These are phyloP conservation scores for Hypocryptadius cinnamomeus DNA, from an alignment of 2,113 vertebrate species.

Conservation along the genomic window DNA sequence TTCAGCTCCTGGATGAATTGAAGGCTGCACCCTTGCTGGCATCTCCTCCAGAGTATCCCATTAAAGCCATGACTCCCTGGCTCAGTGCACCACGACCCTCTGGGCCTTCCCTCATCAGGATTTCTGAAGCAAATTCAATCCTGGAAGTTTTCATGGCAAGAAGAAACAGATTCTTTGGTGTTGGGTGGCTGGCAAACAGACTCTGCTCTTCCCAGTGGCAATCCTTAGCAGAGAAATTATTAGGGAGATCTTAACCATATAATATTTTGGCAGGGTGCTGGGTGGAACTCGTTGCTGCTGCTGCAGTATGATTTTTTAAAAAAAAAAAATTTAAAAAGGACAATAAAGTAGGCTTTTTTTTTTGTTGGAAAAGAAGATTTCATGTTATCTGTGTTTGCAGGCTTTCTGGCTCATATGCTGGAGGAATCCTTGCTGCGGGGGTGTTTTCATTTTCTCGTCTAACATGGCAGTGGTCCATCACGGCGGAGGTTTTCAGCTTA, in stretches of 20 bases:
- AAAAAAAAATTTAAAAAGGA: slow-evolving; percentile 22
- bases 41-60: background rate
- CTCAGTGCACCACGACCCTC: background rate
- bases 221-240: slow-evolving; percentile 25
- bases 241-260: slow-evolving; percentile 39
- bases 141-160: background rate
- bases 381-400: slow-evolving; percentile 85
- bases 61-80: slow-evolving; percentile 27
- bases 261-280: slow-evolving; percentile 54
- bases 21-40: slow-evolving; percentile 14
- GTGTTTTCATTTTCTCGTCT: slow-evolving; percentile 91
- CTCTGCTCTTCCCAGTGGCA: slow-evolving; percentile 19
- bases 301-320: slow-evolving; percentile 6
- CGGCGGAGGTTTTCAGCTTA: slow-evolving; percentile 95
- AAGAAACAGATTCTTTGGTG: background rate
- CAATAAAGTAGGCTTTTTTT: slow-evolving; percentile 65
- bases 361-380: slow-evolving; percentile 76
- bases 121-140: background rate
- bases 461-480: slow-evolving; percentile 94
- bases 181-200: background rate
- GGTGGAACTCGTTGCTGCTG: slow-evolving; percentile 56
- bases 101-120: background rate
- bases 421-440: slow-evolving; percentile 89
- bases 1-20: background rate
- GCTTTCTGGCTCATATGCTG: slow-evolving; percentile 84